Conservation (phyloP, 1,140 invertebrate species). For the Heliconius eleuchia region DNA sequence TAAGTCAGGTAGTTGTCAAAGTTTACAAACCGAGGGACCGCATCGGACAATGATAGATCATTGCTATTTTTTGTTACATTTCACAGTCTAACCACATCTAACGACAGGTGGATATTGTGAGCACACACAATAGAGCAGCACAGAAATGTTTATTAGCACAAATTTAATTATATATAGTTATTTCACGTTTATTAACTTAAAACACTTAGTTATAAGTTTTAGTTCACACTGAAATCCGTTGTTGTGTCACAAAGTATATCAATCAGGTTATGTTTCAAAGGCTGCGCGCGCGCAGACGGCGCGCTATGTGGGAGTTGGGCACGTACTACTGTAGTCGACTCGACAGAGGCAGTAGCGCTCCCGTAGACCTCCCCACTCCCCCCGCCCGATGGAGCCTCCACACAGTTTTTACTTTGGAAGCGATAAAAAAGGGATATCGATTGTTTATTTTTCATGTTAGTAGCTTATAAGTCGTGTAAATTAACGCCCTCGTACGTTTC, state of each 20-base stretch:
- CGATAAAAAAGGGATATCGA: constrained; percentile 77
- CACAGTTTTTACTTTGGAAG: constrained; percentile 71
- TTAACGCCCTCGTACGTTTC: constrained; percentile 36
- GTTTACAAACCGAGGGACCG: constrained; percentile 66
- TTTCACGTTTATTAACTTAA: neutral
- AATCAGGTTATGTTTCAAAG: constrained; percentile 52
- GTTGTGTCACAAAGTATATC: constrained; percentile 47
- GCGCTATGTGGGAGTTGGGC: constrained; percentile 67
- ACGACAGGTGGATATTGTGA: constrained; percentile 68
- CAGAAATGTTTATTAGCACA: constrained; percentile 34
- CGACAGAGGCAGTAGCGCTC: constrained; percentile 76
- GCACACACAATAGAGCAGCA: constrained; percentile 68
- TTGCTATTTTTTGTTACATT: constrained; percentile 80
- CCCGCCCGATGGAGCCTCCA: constrained; percentile 63
- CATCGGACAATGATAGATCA: constrained; percentile 59
- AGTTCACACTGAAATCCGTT: constrained; percentile 73
- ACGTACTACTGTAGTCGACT: constrained; percentile 71
- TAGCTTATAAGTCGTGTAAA: constrained; percentile 74
- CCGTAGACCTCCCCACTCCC: constrained; percentile 52
- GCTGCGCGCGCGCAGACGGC: constrained; percentile 66
- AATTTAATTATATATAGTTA: neutral
- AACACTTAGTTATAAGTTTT: constrained; percentile 34
- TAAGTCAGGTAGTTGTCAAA: constrained; percentile 73
- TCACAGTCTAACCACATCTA: constrained; percentile 73
- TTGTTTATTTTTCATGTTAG: constrained; percentile 80